Evolutionary conservation across 2,113 vertebrate species (phyloP).

Genomic region (Alethe castanea): DNA sequence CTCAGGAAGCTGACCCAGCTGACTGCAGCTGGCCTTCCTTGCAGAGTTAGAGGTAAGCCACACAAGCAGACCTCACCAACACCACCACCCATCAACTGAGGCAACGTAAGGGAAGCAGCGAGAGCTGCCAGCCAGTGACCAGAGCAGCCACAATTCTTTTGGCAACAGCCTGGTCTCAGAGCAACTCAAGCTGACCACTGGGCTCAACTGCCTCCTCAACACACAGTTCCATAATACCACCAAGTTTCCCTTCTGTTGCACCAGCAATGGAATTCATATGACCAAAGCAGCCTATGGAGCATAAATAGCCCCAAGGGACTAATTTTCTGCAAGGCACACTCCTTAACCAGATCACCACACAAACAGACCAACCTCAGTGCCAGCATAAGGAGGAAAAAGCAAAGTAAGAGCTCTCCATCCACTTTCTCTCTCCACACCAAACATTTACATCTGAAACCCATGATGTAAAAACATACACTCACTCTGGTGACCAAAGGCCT

Average conservation of each 20-base stretch:
- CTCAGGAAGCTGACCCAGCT: neutral
- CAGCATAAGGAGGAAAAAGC: neutral
- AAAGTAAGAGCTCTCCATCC: neutral
- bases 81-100: fast-evolving
- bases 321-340: neutral
- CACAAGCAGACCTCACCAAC: neutral
- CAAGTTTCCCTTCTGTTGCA: neutral
- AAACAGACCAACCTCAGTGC: neutral
- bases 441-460: neutral
- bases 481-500: neutral
- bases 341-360: neutral
- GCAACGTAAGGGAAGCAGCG: fast-evolving
- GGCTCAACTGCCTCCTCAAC: neutral
- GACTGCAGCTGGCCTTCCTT: neutral
- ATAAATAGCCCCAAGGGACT: neutral
- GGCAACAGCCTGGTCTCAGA: neutral
- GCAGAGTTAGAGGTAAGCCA: neutral
- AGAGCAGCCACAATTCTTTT: neutral
- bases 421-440: neutral
- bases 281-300: neutral
- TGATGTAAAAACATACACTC: neutral
- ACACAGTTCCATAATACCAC: neutral
- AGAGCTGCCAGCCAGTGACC: neutral
- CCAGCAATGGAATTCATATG: neutral
- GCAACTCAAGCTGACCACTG: neutral